phyloP scores from a whole-genome alignment of 2,888 invertebrate species.

The Platynereis dumerilii region DNA sequence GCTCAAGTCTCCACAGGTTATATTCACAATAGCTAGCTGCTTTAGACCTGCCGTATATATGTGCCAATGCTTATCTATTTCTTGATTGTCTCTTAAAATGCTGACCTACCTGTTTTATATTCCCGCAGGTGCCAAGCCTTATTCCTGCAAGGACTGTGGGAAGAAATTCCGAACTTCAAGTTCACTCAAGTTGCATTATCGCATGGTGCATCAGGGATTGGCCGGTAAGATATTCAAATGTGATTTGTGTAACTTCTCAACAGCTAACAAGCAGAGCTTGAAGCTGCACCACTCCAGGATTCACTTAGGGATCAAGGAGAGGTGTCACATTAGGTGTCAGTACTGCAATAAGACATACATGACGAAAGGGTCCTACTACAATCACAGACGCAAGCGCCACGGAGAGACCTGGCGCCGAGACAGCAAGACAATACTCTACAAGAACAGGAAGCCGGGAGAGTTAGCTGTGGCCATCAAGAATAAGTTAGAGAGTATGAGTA shows the following conservation, averaged over 20 bases:
- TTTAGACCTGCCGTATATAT: no score
- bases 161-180: constrained; percentile 5
- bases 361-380: constrained; percentile 3
- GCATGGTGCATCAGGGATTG: constrained; percentile 6
- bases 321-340: background rate
- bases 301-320: constrained; percentile 1
- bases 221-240: constrained; percentile 4
- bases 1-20: no score
- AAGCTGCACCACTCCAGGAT: background rate
- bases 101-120: no score
- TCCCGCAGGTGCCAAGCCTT: constrained; percentile 3
- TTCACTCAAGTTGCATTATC: background rate
- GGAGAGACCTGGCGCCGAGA: background rate
- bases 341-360: background rate
- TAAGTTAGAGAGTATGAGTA: no score
- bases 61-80: no score
- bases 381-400: background rate
- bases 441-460: no score
- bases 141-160: background rate
- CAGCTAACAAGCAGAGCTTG: constrained; percentile 8
- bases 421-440: background rate
- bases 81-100: no score
- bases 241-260: background rate
- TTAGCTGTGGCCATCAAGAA: no score
- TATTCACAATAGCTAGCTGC: no score